A percentile compares a stretch with the other conserved stretches of the same genome.
Evolutionary conservation across 2,113 vertebrate genomes (phyloP).

Genomic region (Zosterops lateralis): DNA sequence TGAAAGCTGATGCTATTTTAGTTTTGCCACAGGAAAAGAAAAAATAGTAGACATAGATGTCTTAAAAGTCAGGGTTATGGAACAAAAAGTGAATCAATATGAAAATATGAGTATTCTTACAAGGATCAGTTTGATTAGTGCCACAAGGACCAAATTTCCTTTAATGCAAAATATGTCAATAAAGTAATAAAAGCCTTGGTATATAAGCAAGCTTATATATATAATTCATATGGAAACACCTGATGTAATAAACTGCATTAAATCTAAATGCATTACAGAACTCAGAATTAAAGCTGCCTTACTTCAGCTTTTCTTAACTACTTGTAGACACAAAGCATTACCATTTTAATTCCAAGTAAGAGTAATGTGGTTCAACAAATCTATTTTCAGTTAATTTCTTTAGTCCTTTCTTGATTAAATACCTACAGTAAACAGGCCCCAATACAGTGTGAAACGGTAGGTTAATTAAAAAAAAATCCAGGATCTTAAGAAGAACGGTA

Average conservation of each 20-base stretch:
- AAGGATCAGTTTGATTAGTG: neutral
- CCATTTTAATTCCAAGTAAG: neutral
- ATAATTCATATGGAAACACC: neutral
- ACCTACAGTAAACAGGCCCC: neutral
- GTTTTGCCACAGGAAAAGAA: neutral
- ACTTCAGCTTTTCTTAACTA: neutral
- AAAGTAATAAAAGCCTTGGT: neutral
- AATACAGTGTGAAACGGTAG: neutral
- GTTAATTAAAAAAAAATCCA: neutral
- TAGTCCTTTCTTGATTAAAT: neutral
- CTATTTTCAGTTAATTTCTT: neutral
- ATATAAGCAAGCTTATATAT: neutral
- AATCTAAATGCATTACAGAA: neutral
- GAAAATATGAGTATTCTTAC: neutral
- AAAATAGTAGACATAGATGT: accelerated
- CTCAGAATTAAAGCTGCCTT: neutral
- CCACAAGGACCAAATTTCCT: neutral
- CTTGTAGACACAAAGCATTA: neutral
- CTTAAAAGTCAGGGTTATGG: neutral
- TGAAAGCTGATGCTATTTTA: neutral
- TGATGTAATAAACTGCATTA: neutral
- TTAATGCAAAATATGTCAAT: neutral
- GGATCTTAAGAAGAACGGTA: neutral
- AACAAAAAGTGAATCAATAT: neutral
- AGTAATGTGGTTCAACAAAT: neutral